Conservation (phyloP, 2,888 invertebrate genomes). For the Andricus quercusramuli region DNA sequence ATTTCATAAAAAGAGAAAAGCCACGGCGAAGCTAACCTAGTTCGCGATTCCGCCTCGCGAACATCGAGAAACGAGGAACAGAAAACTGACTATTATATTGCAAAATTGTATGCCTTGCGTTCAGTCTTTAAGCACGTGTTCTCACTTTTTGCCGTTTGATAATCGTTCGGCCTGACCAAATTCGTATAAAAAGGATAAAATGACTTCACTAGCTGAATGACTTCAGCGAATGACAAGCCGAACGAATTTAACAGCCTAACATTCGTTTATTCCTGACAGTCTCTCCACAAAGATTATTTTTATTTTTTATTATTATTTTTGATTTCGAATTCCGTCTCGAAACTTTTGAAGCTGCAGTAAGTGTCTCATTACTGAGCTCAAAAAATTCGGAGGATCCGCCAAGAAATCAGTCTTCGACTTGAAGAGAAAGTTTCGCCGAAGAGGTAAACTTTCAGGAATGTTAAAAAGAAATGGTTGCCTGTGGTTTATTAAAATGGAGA, state of each 20-base stretch:
- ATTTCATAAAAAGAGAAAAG: conserved; percentile 8
- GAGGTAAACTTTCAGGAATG: conserved; percentile 27
- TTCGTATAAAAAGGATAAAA: conserved; percentile 1
- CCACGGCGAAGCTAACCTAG: conserved; percentile 43
- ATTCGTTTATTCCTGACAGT: conserved; percentile 29
- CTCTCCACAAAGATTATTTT: conserved; percentile 22
- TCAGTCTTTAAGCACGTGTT: conserved; percentile 65
- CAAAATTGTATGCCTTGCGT: conserved; percentile 74
- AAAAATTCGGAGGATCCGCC: conserved; percentile 68
- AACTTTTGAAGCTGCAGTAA: conserved; percentile 70
- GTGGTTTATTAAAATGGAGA: conserved; percentile 3
- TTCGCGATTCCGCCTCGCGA: conserved; percentile 62
- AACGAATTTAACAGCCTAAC: neutral
- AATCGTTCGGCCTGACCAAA: neutral
- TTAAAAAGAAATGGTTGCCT: conserved; percentile 45
- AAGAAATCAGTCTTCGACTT: conserved; percentile 55
- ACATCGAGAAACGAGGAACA: conserved; percentile 75
- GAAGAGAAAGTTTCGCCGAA: conserved; percentile 46
- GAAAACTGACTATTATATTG: conserved; percentile 76
- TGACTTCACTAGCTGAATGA: no score
- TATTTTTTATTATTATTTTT: neutral
- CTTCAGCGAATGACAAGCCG: conserved; percentile 3
- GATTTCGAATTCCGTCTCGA: conserved; percentile 58
- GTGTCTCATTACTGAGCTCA: conserved; percentile 73
- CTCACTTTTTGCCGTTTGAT: conserved; percentile 38